Evolutionary conservation across 2,113 vertebrate species (phyloP).

Genomic region (Symphodus melops): DNA sequence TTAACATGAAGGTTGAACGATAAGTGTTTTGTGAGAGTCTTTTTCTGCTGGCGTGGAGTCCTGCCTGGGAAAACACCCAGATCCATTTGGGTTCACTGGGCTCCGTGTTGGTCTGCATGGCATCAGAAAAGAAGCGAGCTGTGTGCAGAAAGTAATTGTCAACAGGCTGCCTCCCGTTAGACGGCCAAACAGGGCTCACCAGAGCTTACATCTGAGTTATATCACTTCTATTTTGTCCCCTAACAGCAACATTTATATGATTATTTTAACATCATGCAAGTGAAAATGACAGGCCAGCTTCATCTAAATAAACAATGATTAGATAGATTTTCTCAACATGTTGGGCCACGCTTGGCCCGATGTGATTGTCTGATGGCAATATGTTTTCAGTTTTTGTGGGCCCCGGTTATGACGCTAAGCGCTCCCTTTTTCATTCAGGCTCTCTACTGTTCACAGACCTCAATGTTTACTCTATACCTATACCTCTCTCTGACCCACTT

Average conservation of each 20-base stretch:
- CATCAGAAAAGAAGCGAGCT: constrained; percentile 55
- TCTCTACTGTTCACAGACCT: background rate
- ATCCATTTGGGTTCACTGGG: constrained; percentile 63
- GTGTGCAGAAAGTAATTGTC: constrained; percentile 42
- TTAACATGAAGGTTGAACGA: constrained; percentile 34
- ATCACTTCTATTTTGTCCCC: background rate
- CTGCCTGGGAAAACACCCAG: constrained; percentile 62
- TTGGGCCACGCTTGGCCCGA: background rate
- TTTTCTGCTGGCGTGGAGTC: constrained; percentile 38
- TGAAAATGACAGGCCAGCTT: constrained; percentile 27
- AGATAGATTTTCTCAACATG: constrained; percentile 27
- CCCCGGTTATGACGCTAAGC: background rate
- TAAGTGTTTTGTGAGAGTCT: constrained; percentile 37
- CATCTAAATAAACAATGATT: constrained; percentile 29
- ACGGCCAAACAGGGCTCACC: constrained; percentile 30
- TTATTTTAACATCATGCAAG: constrained; percentile 40
- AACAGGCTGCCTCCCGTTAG: constrained; percentile 46
- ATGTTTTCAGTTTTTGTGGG: constrained; percentile 27
- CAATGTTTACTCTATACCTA: constrained; percentile 47
- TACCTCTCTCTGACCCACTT: constrained; percentile 44
- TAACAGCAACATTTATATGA: constrained; percentile 31
- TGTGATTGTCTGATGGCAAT: constrained; percentile 20
- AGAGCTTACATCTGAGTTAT: constrained; percentile 33
- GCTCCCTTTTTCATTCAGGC: background rate
- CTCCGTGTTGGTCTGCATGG: constrained; percentile 33